Percentiles rank a stretch among this genome's conserved stretches.
Conservation (phyloP, 2,888 invertebrate genomes). For the Noctua janthe region DNA sequence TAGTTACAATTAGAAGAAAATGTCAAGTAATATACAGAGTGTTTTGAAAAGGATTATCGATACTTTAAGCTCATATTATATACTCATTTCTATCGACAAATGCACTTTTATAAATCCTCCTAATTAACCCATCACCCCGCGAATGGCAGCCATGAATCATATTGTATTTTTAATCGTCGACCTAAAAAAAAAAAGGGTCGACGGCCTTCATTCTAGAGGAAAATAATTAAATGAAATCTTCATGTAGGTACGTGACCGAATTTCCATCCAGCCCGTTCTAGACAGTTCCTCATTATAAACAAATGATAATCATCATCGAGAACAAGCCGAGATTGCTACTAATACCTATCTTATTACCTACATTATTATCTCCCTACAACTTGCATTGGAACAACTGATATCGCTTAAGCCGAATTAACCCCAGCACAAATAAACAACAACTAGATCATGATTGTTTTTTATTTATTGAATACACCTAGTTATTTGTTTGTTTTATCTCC, state of each 20-base stretch:
- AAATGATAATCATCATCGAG: conserved; percentile 33
- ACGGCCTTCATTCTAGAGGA: conserved; percentile 29
- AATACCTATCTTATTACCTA: conserved; percentile 30
- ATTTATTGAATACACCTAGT: conserved; percentile 14
- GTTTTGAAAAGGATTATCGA: neutral
- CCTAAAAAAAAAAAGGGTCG: neutral
- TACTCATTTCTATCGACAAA: no score
- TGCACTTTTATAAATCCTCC: neutral
- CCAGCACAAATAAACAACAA: conserved; percentile 47
- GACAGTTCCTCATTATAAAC: conserved; percentile 40
- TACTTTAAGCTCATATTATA: no score
- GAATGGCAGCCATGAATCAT: no score
- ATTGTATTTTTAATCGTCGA: neutral
- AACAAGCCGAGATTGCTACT: conserved; percentile 19
- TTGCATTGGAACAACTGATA: conserved; percentile 47
- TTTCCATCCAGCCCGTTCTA: conserved; percentile 16
- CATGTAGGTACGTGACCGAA: conserved; percentile 1
- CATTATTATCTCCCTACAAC: conserved; percentile 32
- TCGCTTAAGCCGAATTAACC: conserved; percentile 42
- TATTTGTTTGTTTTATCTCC: conserved; percentile 31
- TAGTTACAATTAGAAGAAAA: neutral
- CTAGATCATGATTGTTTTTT: conserved; percentile 31
- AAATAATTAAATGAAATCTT: conserved; percentile 14
- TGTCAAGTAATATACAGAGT: neutral
- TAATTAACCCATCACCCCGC: no score